Conservation (phyloP, 92 coral and sea anemone species). For the Porites evermanni region DNA sequence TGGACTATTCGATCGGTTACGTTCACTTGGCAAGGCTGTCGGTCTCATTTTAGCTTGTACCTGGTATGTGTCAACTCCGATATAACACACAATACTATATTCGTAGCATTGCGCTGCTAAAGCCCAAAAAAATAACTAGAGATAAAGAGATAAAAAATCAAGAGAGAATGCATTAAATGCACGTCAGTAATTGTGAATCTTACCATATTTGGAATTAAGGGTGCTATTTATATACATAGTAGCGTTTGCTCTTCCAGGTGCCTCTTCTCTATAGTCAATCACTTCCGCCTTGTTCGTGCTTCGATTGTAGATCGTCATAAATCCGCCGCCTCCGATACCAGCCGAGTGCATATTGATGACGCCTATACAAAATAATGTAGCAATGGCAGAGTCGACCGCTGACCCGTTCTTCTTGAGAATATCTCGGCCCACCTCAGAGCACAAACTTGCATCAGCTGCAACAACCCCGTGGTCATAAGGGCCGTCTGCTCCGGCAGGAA, state of each 20-base stretch:
- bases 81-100: no score
- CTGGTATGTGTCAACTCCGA: no score
- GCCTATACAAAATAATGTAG: conserved; percentile 82
- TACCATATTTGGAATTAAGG: conserved; percentile 73
- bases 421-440: conserved; percentile 81
- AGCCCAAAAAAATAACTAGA: conserved; percentile 87
- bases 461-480: conserved; percentile 75
- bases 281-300: conserved; percentile 55
- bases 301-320: conserved; percentile 83
- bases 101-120: neutral
- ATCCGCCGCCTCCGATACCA: conserved; percentile 98
- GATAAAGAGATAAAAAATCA: conserved; percentile 31
- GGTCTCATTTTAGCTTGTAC: no score
- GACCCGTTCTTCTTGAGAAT: conserved; percentile 75
- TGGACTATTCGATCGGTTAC: no score
- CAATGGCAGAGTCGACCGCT: conserved; percentile 89
- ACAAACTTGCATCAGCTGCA: conserved; percentile 70
- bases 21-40: no score
- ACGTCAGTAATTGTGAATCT: neutral
- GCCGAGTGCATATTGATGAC: conserved; percentile 96
- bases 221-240: conserved; percentile 85
- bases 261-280: conserved; percentile 87
- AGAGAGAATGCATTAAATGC: no score
- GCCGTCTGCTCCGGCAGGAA: conserved; percentile 68
- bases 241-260: conserved; percentile 74